Percentiles rank a stretch among this genome's conserved stretches.
These are phyloP conservation scores for Elgaria multicarinata DNA, from an alignment of 2,113 vertebrate species.

Conservation along the genomic window DNA sequence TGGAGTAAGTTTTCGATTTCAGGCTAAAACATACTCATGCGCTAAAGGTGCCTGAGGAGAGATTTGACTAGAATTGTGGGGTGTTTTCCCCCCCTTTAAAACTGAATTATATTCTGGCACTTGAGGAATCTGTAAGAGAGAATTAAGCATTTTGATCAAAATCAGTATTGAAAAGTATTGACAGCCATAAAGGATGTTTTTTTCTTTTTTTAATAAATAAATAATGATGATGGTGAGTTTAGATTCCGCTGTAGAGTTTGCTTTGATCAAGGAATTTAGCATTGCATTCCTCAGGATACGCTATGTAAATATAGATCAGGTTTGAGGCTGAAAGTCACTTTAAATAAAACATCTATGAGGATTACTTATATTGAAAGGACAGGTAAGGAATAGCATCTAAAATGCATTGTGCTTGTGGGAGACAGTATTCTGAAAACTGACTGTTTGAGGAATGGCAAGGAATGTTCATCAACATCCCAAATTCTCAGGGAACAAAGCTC, in stretches of 20 bases:
- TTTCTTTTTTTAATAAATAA: not conserved
- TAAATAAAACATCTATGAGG: constrained; percentile 34
- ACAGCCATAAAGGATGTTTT: constrained; percentile 25
- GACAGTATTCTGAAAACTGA: not conserved
- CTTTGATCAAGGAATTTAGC: constrained; percentile 39
- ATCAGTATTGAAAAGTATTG: constrained; percentile 55
- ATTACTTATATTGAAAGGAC: constrained; percentile 41
- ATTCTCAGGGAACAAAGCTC: not conserved
- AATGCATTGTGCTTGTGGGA: not conserved
- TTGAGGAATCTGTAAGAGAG: constrained; percentile 51
- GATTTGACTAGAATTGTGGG: not conserved
- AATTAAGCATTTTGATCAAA: constrained; percentile 57
- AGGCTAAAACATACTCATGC: not conserved
- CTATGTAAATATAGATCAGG: constrained; percentile 49
- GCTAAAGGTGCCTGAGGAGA: not conserved
- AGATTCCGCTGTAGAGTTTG: constrained; percentile 23
- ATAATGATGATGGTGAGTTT: constrained; percentile 18
- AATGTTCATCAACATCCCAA: not conserved
- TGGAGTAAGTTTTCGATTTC: not conserved
- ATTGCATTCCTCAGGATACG: constrained; percentile 22
- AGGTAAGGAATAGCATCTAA: constrained; percentile 42
- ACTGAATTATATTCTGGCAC: constrained; percentile 38
- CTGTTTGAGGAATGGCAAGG: not conserved
- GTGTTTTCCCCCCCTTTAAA: no score
- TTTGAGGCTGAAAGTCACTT: constrained; percentile 34